Conservation (phyloP, 1,140 invertebrate genomes). For the Meloidogyne chitwoodi region DNA sequence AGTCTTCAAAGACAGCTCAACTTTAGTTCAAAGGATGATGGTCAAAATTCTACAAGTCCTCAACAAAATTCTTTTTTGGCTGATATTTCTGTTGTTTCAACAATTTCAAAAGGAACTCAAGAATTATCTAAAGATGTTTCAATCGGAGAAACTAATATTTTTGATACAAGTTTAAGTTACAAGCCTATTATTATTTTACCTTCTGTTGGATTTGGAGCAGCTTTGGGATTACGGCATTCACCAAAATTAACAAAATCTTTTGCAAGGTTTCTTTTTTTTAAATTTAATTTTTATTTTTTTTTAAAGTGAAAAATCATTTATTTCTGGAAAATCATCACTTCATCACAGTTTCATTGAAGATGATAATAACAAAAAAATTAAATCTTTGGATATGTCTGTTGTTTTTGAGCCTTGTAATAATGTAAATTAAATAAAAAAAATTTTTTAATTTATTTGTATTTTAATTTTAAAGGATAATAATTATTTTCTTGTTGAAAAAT, state of each 20-base stretch:
- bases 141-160: not conserved
- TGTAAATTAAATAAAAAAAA: not conserved
- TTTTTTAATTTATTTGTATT: not conserved
- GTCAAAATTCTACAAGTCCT: not conserved
- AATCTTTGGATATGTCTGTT: constrained; percentile 18
- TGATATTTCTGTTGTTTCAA: not conserved
- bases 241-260: constrained; percentile 11
- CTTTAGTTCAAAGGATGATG: not conserved
- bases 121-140: constrained; percentile 1
- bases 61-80: not conserved
- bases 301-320: not conserved
- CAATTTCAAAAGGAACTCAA: constrained; percentile 1
- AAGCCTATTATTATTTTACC: constrained; percentile 21
- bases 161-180: constrained; percentile 9
- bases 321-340: constrained; percentile 4
- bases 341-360: not conserved
- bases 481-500: not conserved
- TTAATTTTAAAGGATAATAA: not conserved
- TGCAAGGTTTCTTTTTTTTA: not conserved
- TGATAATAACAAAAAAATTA: constrained; percentile 17
- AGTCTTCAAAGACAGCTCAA: constrained; percentile 16
- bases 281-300: not conserved
- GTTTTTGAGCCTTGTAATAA: not conserved
- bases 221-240: constrained; percentile 10
- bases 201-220: constrained; percentile 22